Percentiles rank a stretch among this genome's conserved stretches.
Conservation (phyloP, 2,888 invertebrate species). For the Nomada hirtipes region DNA sequence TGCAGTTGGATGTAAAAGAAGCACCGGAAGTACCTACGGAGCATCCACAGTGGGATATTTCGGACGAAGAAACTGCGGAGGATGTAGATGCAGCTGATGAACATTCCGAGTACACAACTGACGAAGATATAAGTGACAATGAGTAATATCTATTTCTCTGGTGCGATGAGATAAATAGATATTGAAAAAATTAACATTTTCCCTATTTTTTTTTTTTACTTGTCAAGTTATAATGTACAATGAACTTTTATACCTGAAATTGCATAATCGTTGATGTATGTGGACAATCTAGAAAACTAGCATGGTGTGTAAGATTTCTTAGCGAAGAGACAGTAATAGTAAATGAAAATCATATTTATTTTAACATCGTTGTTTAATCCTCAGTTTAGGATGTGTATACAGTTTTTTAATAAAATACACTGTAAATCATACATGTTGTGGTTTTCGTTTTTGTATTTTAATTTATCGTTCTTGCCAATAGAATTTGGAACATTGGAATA, state of each 20-base stretch:
- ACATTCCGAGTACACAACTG: slow-evolving; percentile 88
- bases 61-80: slow-evolving; percentile 94
- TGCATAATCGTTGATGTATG: slow-evolving; percentile 73
- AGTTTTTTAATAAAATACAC: slow-evolving; percentile 71
- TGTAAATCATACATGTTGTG: slow-evolving; percentile 38
- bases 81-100: slow-evolving; percentile 87
- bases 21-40: slow-evolving; percentile 95
- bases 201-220: slow-evolving; percentile 69
- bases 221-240: slow-evolving; percentile 71
- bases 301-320: slow-evolving; percentile 72
- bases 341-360: slow-evolving; percentile 82
- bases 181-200: slow-evolving; percentile 54
- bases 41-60: slow-evolving; percentile 99
- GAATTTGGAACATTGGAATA: background rate
- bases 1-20: slow-evolving; percentile 96
- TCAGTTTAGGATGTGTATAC: slow-evolving; percentile 81
- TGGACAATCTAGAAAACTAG: slow-evolving; percentile 75
- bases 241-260: slow-evolving; percentile 73
- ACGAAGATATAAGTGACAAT: slow-evolving; percentile 88
- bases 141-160: slow-evolving; percentile 76
- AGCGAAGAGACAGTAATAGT: slow-evolving; percentile 70
- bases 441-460: background rate
- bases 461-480: background rate
- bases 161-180: slow-evolving; percentile 53
- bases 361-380: slow-evolving; percentile 83